phyloP scores from a whole-genome alignment of 1,140 invertebrate species.

The Papilio machaon region DNA sequence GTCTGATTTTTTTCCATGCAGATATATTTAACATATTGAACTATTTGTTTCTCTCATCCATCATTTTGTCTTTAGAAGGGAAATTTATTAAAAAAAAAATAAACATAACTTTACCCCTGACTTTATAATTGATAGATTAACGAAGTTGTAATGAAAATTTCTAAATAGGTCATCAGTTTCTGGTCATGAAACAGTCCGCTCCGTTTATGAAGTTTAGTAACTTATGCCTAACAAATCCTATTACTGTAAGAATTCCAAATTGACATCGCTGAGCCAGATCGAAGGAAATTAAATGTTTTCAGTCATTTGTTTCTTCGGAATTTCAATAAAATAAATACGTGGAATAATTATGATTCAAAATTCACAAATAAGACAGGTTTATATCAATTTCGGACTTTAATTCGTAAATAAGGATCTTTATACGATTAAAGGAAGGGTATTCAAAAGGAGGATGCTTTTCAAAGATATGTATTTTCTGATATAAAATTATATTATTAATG shows the following conservation, averaged over 20 bases:
- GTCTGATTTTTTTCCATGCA: too few species aligned
- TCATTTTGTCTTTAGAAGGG: not conserved
- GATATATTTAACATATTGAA: not conserved
- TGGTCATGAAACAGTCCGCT: slow-evolving; percentile 34
- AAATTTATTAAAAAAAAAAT: not conserved
- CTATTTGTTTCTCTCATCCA: not conserved
- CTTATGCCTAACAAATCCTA: slow-evolving; percentile 38
- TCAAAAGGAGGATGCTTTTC: too few species aligned
- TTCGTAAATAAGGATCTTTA: too few species aligned
- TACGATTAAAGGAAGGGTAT: too few species aligned
- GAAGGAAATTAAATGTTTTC: slow-evolving; percentile 18
- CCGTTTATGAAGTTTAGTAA: slow-evolving; percentile 21
- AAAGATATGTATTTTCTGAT: too few species aligned
- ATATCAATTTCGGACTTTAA: too few species aligned
- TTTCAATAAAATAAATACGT: too few species aligned
- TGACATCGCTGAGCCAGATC: slow-evolving; percentile 1
- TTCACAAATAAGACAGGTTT: too few species aligned
- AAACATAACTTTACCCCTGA: not conserved
- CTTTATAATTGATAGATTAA: not conserved
- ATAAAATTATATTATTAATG: too few species aligned
- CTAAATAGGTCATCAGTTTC: slow-evolving; percentile 24
- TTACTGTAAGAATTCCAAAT: slow-evolving; percentile 30
- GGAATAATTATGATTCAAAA: too few species aligned
- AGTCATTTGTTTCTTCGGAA: not conserved
- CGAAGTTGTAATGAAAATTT: slow-evolving; percentile 16